Evolutionary conservation across 2,888 invertebrate species (phyloP).

Genomic region (Dione vanillae): DNA sequence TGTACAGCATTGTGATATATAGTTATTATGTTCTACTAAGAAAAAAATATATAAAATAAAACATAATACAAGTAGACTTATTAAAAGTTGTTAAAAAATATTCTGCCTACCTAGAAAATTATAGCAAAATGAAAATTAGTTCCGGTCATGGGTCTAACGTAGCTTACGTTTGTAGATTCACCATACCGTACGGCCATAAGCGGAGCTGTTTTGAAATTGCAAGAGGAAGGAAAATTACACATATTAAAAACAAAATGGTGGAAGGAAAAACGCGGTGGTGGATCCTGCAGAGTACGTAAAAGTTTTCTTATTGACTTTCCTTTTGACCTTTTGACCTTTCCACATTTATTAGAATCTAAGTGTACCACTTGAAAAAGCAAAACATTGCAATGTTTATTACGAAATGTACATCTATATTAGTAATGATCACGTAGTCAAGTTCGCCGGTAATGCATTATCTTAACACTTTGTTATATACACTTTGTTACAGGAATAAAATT

Average conservation of each 20-base stretch:
- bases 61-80: background rate
- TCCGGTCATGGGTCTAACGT: slow-evolving; percentile 43
- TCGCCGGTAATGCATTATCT: background rate
- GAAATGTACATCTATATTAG: background rate
- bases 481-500: background rate
- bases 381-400: background rate
- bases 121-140: slow-evolving; percentile 26
- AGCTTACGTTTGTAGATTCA: slow-evolving; percentile 86
- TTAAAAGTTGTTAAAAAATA: slow-evolving; percentile 14
- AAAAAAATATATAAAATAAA: background rate
- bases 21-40: background rate
- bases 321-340: slow-evolving; percentile 3
- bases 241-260: slow-evolving; percentile 98
- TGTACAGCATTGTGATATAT: background rate
- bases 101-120: slow-evolving; percentile 17
- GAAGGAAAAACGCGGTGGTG: slow-evolving; percentile 96
- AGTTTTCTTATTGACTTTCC: slow-evolving; percentile 25
- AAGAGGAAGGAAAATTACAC: slow-evolving; percentile 97
- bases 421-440: background rate
- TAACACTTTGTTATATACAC: too few relatives aligned
- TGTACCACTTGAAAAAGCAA: background rate
- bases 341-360: slow-evolving; percentile 10
- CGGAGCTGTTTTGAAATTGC: slow-evolving; percentile 96
- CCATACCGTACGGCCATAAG: slow-evolving; percentile 97
- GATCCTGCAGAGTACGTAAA: slow-evolving; percentile 90